Evolutionary conservation across 2,888 invertebrate species (phyloP), one percentile per base, ranked within the genome.

Genomic region (Quadroppia sp.): DNA sequence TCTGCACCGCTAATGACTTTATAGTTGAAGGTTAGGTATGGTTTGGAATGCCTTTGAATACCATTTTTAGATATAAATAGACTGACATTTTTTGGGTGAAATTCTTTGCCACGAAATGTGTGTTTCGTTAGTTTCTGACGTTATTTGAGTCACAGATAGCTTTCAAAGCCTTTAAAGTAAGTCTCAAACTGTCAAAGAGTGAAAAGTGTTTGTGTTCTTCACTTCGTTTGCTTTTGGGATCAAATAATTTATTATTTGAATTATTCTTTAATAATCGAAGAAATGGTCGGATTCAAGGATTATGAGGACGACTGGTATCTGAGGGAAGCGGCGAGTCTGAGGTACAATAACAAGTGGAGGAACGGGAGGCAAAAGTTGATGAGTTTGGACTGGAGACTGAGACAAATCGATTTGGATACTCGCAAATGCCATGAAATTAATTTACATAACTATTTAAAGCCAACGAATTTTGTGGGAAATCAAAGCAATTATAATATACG

Each of bases 151-250:
- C 36, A 36, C 36, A 36, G 9, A 36, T 9, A 7, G 36, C 9
- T 36, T 36, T 36, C 36, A 36, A 36, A 36, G 36, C 36, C 36
- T 36, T 36, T 36, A 36, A 36, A 36, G 36, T 36, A 36, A 36
- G 36, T 36, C 36, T 36, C 9, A 36, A n/a, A n/a, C n/a, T 36
- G 36, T 36, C 36, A 36, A 36, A n/a, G n/a, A n/a, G n/a, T n/a
- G n/a, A n/a, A n/a, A n/a, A n/a, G n/a, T n/a, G n/a, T n/a, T 80
- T 77, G 36, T 36, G 4, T 36, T 36, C 36, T 36, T 36, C 6
- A 36, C n/a, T n/a, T n/a, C n/a, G 36, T 7, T 36, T 36, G 4
- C 36, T 4, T 36, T 36, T 36, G 36, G 9, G 9, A 9, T 36
- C 4, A 36, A 36, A 9, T 36, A 7, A 36, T 36, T 7, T 36